These are phyloP conservation scores for Priapulus caudatus DNA, from an alignment of 2,888 invertebrate genomes.

Conservation along the genomic window DNA sequence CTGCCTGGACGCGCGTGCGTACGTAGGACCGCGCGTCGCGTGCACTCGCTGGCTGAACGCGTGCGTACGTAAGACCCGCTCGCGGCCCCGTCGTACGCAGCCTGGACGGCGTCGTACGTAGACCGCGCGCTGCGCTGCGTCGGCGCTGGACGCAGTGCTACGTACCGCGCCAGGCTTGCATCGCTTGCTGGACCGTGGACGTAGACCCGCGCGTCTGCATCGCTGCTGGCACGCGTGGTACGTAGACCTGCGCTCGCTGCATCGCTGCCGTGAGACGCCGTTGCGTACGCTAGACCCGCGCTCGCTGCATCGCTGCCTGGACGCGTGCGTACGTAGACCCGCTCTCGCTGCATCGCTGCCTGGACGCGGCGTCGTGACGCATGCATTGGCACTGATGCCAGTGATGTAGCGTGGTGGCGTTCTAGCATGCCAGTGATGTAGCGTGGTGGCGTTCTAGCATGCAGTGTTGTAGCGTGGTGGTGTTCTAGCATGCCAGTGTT, in stretches of 20 bases:
- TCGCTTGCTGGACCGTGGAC: constrained; percentile 10
- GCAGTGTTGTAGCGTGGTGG: no score
- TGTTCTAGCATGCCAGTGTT: no score
- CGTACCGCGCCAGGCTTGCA: constrained; percentile 5
- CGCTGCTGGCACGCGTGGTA: constrained; percentile 4
- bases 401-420: no score
- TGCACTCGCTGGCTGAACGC: not conserved
- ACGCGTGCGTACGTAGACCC: not conserved
- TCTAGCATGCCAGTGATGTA: no score
- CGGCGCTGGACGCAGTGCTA: no score
- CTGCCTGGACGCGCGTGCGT: not conserved
- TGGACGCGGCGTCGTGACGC: no score
- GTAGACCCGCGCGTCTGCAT: constrained; percentile 14
- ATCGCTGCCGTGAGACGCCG: not conserved
- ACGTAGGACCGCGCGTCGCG: not conserved
- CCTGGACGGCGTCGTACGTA: constrained; percentile 6
- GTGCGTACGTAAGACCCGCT: not conserved
- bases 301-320: constrained; percentile 11
- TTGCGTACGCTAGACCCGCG: constrained; percentile 13
- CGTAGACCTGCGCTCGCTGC: not conserved
- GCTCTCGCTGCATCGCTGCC: no score
- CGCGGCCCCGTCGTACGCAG: no score
- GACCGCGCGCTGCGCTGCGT: not conserved
- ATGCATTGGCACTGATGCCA: no score
- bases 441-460: no score